Conservation (phyloP, 2,113 vertebrate genomes). For the Mus musculus region GRCm39 chr16:5153501-5154000, state of each 20-base stretch:
- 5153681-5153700: not conserved
- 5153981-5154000: not conserved
- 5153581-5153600: not conserved
- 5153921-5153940: slow-evolving; percentile 48
- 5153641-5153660: not conserved
- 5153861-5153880: slow-evolving; percentile 11
- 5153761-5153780: not conserved
- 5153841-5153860: not conserved
- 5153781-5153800: not conserved
- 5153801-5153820: not conserved
- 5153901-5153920: slow-evolving; percentile 22
- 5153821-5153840: slow-evolving; percentile 43
- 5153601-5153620: not conserved
- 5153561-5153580: not conserved
- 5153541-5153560: not conserved
- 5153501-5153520: not conserved
- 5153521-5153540: not conserved
- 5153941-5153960: not conserved
- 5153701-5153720: not conserved
- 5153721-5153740: not conserved
- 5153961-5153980: not conserved
- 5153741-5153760: not conserved
- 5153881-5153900: not conserved
- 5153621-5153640: not conserved
- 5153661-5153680: not conserved